These are phyloP conservation scores for Apostichopus leukothele DNA, from an alignment of 53 echinoderm and acorn worm species.

Conservation along the genomic window DNA sequence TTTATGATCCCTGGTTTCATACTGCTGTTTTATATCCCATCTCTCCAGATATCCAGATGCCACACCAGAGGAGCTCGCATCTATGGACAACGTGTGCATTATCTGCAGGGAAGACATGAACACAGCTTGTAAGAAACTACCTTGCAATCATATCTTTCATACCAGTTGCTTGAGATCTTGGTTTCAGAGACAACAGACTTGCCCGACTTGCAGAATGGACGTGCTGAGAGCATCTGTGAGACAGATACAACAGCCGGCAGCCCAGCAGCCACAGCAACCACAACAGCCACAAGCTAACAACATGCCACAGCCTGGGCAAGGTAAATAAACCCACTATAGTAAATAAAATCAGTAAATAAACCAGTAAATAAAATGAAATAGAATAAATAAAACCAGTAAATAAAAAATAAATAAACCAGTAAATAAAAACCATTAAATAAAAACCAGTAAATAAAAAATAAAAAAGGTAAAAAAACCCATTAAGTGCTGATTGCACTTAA, in stretches of 20 bases:
- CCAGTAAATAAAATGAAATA: too few species aligned
- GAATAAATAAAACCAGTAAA: too few species aligned
- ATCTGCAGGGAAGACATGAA: slow-evolving; percentile 97
- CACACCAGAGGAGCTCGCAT: slow-evolving; percentile 87
- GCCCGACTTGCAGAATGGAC: slow-evolving; percentile 97
- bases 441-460: too few species aligned
- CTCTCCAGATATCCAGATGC: slow-evolving; percentile 86
- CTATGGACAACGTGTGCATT: slow-evolving; percentile 94
- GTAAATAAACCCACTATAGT: neutral
- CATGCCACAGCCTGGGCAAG: slow-evolving; percentile 41
- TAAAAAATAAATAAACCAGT: too few species aligned
- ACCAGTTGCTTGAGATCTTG: slow-evolving; percentile 93
- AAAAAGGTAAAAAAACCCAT: too few species aligned
- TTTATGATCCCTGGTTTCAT: too few species aligned
- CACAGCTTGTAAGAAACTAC: slow-evolving; percentile 90
- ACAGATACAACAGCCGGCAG: slow-evolving; percentile 49
- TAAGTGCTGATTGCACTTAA: too few species aligned
- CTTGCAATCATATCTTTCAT: slow-evolving; percentile 97
- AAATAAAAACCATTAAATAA: too few species aligned
- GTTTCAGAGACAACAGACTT: slow-evolving; percentile 99
- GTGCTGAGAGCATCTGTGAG: slow-evolving; percentile 76
- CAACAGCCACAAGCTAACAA: slow-evolving; percentile 37
- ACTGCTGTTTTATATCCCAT: too few species aligned
- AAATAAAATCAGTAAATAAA: too few species aligned
- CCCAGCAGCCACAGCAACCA: slow-evolving; percentile 62